These are phyloP conservation scores for Scytalopus superciliaris DNA, from an alignment of 2,113 vertebrate genomes.

Conservation along the genomic window DNA sequence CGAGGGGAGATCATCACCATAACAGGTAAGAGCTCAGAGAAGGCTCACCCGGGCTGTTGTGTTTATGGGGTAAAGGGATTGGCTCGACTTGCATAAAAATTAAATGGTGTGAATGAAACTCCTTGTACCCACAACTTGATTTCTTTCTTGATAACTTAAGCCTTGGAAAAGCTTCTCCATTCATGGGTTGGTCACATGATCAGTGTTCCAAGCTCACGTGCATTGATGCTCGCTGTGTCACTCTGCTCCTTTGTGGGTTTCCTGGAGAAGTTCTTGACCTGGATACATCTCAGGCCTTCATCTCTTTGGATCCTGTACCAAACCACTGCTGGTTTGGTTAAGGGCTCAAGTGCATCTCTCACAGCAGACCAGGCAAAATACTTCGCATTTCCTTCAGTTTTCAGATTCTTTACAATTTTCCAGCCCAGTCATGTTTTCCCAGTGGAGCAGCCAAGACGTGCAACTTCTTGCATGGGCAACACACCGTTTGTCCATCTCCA, in stretches of 20 bases:
- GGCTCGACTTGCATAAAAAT: background rate
- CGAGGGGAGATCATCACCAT: background rate
- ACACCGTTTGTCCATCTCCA: background rate
- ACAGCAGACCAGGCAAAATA: background rate
- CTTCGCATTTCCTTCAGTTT: background rate
- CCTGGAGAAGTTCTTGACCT: background rate
- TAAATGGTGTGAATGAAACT: background rate
- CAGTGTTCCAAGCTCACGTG: background rate
- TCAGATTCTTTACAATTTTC: background rate
- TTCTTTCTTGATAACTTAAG: background rate
- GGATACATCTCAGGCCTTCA: background rate
- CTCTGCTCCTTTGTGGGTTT: background rate
- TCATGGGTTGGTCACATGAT: background rate
- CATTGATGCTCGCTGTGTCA: background rate
- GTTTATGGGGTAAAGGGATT: background rate
- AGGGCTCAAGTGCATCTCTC: rapidly evolving
- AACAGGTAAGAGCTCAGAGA: background rate
- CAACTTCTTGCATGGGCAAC: rapidly evolving
- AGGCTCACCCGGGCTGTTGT: background rate
- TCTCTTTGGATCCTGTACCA: background rate
- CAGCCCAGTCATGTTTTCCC: background rate
- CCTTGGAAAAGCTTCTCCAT: background rate
- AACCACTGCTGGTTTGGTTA: background rate
- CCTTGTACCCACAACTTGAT: background rate
- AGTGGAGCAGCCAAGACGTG: rapidly evolving